These are phyloP conservation scores for Hemichromis elongatus DNA, from an alignment of 2,113 vertebrate genomes.

Conservation along the genomic window DNA sequence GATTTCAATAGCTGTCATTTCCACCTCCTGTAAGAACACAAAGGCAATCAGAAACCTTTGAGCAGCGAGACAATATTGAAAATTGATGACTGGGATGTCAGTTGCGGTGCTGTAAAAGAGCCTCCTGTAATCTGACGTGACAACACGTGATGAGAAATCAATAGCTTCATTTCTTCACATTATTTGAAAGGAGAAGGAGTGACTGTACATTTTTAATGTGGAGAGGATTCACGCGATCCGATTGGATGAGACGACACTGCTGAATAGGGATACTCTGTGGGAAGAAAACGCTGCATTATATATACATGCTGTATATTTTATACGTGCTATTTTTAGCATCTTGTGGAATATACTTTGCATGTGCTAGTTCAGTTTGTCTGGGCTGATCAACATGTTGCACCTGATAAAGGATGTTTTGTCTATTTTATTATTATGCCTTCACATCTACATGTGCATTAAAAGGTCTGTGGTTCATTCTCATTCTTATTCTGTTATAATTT, in stretches of 20 bases:
- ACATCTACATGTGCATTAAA: background rate
- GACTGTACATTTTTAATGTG: constrained; percentile 37
- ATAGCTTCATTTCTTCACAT: constrained; percentile 32
- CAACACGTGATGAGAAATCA: constrained; percentile 64
- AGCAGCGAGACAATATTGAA: background rate
- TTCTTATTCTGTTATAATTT: background rate
- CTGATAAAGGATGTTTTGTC: background rate
- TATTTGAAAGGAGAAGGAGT: constrained; percentile 18
- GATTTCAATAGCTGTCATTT: constrained; percentile 9
- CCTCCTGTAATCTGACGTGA: constrained; percentile 53
- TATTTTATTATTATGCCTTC: background rate
- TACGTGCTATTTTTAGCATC: background rate
- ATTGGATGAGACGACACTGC: background rate
- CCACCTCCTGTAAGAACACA: background rate
- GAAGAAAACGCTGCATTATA: background rate
- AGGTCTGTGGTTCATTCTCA: background rate
- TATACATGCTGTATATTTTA: background rate
- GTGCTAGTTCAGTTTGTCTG: background rate
- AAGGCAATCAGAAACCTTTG: background rate
- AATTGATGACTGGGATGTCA: constrained; percentile 6
- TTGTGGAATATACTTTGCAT: background rate
- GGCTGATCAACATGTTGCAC: background rate
- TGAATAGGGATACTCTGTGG: constrained; percentile 13
- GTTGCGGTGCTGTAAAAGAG: constrained; percentile 20
- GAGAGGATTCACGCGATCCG: constrained; percentile 20